phyloP scores from a whole-genome alignment of 1,140 invertebrate genomes.

The Bombus consobrinus region DNA sequence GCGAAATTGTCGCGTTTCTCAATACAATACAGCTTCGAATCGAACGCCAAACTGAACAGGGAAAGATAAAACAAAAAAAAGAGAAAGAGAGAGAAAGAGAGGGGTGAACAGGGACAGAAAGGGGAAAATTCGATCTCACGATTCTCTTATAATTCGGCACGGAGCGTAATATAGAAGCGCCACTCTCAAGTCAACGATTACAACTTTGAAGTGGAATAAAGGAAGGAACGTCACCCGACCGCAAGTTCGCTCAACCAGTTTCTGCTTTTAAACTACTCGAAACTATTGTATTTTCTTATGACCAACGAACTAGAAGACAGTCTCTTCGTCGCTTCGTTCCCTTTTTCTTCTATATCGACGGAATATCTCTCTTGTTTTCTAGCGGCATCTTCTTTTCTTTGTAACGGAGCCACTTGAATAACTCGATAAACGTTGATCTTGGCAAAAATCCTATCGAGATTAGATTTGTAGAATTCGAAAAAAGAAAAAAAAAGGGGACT shows the following conservation, averaged over 20 bases:
- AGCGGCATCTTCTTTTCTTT: background rate
- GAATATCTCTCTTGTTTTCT: background rate
- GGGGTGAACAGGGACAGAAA: background rate
- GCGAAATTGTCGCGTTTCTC: slow-evolving; percentile 11
- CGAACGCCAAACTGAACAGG: background rate
- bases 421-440: slow-evolving; percentile 22
- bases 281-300: slow-evolving; percentile 76
- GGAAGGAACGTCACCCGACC: slow-evolving; percentile 17
- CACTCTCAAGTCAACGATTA: slow-evolving; percentile 54
- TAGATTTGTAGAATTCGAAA: background rate
- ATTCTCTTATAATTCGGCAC: slow-evolving; percentile 58
- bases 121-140: slow-evolving; percentile 39
- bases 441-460: background rate
- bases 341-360: slow-evolving; percentile 29
- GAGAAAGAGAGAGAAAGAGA: background rate
- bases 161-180: slow-evolving; percentile 40
- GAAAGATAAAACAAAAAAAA: background rate
- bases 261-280: slow-evolving; percentile 73
- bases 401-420: background rate
- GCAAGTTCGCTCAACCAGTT: slow-evolving; percentile 56
- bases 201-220: slow-evolving; percentile 51
- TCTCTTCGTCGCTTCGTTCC: slow-evolving; percentile 53
- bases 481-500: background rate
- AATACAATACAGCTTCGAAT: slow-evolving; percentile 3
- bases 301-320: slow-evolving; percentile 67